These are phyloP conservation scores for Leptodactylus fuscus DNA, from an alignment of 2,113 vertebrate species.

Conservation along the genomic window DNA sequence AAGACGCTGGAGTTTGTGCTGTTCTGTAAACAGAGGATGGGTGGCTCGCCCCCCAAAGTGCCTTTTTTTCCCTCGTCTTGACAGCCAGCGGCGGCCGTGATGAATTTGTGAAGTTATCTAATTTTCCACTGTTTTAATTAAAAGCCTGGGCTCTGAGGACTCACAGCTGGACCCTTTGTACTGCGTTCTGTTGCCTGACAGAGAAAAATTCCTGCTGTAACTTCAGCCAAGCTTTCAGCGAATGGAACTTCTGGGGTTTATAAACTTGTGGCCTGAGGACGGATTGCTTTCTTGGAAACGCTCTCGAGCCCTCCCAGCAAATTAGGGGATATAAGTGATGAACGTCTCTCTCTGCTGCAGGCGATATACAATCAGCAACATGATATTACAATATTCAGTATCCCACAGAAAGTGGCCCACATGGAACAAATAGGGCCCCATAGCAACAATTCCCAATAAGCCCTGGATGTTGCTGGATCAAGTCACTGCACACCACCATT, in stretches of 20 bases:
- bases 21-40: conserved; percentile 87
- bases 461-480: neutral
- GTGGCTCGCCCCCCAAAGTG: conserved; percentile 81
- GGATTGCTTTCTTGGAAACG: conserved; percentile 73
- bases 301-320: conserved; percentile 68
- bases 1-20: conserved; percentile 80
- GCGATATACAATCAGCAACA: neutral
- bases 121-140: conserved; percentile 99
- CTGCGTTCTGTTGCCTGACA: conserved; percentile 93
- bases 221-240: conserved; percentile 83
- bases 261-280: conserved; percentile 78
- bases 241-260: conserved; percentile 78
- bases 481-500: neutral
- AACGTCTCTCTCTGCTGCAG: neutral
- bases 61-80: conserved; percentile 70
- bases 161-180: conserved; percentile 93
- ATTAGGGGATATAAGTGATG: conserved; percentile 65
- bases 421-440: neutral
- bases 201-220: conserved; percentile 87
- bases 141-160: conserved; percentile 90
- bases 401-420: neutral
- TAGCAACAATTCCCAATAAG: too few relatives aligned
- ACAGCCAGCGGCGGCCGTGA: conserved; percentile 91
- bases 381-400: neutral
- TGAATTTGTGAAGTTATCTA: conserved; percentile 98